These are phyloP conservation scores for Plutella xylostella DNA, from an alignment of 2,888 invertebrate species.

Conservation along the genomic window DNA sequence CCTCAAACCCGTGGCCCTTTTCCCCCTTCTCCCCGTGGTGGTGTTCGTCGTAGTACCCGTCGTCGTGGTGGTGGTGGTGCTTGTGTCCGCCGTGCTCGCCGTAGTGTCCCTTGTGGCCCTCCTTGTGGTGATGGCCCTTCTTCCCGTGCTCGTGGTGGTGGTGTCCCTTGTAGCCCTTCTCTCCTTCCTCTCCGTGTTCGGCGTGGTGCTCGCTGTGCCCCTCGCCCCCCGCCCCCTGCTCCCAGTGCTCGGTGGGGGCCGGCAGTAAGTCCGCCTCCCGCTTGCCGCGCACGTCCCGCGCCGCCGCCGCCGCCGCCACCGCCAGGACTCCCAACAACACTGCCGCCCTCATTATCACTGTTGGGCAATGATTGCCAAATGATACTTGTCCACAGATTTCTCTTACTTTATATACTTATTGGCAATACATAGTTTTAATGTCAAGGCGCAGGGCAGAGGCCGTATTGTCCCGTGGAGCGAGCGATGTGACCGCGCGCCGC, in stretches of 20 bases:
- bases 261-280: constrained; percentile 59
- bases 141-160: constrained; percentile 75
- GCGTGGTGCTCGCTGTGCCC: constrained; percentile 72
- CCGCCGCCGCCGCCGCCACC: constrained; percentile 47
- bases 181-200: constrained; percentile 74
- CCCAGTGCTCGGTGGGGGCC: constrained; percentile 61
- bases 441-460: constrained; percentile 57
- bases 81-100: constrained; percentile 73
- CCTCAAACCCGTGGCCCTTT: constrained; percentile 66
- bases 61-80: constrained; percentile 73
- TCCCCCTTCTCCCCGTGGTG: constrained; percentile 75
- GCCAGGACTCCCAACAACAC: constrained; percentile 46
- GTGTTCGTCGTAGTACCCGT: constrained; percentile 74
- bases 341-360: constrained; percentile 42
- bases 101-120: constrained; percentile 70
- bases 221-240: constrained; percentile 72
- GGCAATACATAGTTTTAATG: constrained; percentile 55
- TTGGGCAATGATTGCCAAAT: constrained; percentile 58
- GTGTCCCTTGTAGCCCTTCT: constrained; percentile 76
- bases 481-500: too few relatives aligned
- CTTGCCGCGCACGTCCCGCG: constrained; percentile 59
- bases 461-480: constrained; percentile 21
- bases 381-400: constrained; percentile 52
- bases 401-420: constrained; percentile 62
- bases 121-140: constrained; percentile 79